Conservation (phyloP, 2,113 vertebrate genomes). For the Nymphicus hollandicus region DNA sequence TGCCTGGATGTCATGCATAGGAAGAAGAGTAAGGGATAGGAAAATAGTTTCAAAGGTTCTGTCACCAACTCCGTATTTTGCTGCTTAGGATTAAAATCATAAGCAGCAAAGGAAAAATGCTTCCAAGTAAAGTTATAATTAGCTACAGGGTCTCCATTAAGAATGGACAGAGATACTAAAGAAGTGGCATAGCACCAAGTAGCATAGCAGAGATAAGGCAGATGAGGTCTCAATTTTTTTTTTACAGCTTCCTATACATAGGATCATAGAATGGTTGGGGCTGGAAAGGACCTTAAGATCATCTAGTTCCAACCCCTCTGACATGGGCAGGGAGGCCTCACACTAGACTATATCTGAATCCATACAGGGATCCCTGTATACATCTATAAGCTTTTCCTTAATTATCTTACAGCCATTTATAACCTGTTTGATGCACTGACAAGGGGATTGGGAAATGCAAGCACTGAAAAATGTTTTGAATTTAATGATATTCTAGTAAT, state of each 20-base stretch:
- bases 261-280: neutral
- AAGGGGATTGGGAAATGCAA: neutral
- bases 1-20: neutral
- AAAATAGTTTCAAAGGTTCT: slow-evolving; percentile 6
- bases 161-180: neutral
- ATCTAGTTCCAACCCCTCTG: neutral
- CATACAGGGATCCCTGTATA: neutral
- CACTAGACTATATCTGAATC: neutral
- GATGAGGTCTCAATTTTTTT: neutral
- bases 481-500: neutral
- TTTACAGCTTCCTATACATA: neutral
- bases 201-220: neutral
- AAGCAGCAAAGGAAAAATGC: neutral
- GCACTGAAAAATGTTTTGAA: neutral
- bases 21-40: neutral
- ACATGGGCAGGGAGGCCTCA: neutral
- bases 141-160: neutral
- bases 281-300: neutral
- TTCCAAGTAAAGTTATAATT: slow-evolving; percentile 19
- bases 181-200: neutral
- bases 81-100: neutral
- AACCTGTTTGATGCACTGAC: neutral
- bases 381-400: neutral
- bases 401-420: slow-evolving; percentile 11
- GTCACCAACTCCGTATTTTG: slow-evolving; percentile 1